Conservation (phyloP, 2,888 invertebrate genomes). For the Xanthia togata region DNA sequence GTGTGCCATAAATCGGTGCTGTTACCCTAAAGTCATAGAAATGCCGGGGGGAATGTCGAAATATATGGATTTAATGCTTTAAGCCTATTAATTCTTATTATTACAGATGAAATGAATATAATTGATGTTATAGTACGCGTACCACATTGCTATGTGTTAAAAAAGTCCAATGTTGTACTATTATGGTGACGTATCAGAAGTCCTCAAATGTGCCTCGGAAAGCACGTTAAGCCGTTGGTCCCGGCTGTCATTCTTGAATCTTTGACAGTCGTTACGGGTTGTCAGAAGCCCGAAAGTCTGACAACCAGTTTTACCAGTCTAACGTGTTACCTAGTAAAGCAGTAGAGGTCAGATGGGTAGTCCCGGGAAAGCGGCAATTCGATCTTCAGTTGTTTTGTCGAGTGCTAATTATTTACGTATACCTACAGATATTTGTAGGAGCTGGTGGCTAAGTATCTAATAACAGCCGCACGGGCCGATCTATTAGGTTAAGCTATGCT, state of each 20-base stretch:
- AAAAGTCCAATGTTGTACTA: not conserved
- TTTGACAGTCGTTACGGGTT: not conserved
- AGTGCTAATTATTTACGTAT: too few species aligned
- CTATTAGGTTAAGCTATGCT: too few species aligned
- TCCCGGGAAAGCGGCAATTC: too few species aligned
- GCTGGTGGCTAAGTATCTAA: too few species aligned
- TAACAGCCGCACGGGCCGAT: too few species aligned
- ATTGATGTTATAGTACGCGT: conserved; percentile 11
- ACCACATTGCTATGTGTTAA: not conserved
- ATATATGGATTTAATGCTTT: conserved; percentile 51
- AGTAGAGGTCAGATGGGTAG: not conserved
- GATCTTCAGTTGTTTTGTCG: too few species aligned
- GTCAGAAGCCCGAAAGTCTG: not conserved
- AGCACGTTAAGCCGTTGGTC: not conserved
- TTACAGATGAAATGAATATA: conserved; percentile 31
- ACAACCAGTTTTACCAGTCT: not conserved
- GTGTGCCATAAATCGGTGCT: conserved; percentile 58
- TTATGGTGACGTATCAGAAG: not conserved
- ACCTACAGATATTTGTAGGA: not conserved
- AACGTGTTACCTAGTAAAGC: not conserved
- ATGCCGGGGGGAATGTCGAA: conserved; percentile 22
- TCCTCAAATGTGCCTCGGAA: not conserved
- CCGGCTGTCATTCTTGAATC: not conserved
- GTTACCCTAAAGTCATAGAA: conserved; percentile 53
- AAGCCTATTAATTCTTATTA: conserved; percentile 39